Evolutionary conservation across 2,888 invertebrate species (phyloP).

Genomic region (Blera fallax): DNA sequence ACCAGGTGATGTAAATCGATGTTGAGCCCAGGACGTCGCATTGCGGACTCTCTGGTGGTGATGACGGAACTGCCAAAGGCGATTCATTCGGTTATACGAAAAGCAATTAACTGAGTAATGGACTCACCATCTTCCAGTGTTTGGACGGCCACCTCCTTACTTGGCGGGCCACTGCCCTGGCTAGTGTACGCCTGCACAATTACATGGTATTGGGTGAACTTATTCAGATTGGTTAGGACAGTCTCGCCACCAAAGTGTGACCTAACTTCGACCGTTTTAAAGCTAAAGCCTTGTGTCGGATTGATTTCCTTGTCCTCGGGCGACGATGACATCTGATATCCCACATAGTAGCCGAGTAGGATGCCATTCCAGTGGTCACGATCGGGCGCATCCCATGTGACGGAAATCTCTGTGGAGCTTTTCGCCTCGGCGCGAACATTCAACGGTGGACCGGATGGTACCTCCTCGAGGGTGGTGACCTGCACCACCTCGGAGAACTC

Average conservation of each 20-base stretch:
- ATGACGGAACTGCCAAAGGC: slow-evolving; percentile 88
- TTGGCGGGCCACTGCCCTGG: slow-evolving; percentile 92
- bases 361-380: slow-evolving; percentile 94
- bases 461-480: slow-evolving; percentile 93
- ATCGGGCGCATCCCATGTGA: slow-evolving; percentile 94
- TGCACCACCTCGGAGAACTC: slow-evolving; percentile 93
- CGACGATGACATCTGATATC: slow-evolving; percentile 86
- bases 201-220: slow-evolving; percentile 90
- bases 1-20: slow-evolving; percentile 93
- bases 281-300: slow-evolving; percentile 85
- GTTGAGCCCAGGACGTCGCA: slow-evolving; percentile 92
- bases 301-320: slow-evolving; percentile 81
- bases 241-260: slow-evolving; percentile 88
- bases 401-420: slow-evolving; percentile 91
- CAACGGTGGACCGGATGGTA: slow-evolving; percentile 91
- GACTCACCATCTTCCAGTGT: slow-evolving; percentile 91
- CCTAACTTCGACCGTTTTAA: slow-evolving; percentile 89
- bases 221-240: slow-evolving; percentile 87
- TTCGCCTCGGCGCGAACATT: slow-evolving; percentile 92
- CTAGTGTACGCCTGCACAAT: slow-evolving; percentile 94
- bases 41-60: slow-evolving; percentile 91
- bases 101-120: slow-evolving; percentile 68
- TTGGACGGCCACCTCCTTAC: slow-evolving; percentile 89
- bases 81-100: slow-evolving; percentile 61
- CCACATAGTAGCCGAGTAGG: slow-evolving; percentile 92